phyloP scores from a whole-genome alignment of 2,113 vertebrate genomes.

The Menura novaehollandiae region DNA sequence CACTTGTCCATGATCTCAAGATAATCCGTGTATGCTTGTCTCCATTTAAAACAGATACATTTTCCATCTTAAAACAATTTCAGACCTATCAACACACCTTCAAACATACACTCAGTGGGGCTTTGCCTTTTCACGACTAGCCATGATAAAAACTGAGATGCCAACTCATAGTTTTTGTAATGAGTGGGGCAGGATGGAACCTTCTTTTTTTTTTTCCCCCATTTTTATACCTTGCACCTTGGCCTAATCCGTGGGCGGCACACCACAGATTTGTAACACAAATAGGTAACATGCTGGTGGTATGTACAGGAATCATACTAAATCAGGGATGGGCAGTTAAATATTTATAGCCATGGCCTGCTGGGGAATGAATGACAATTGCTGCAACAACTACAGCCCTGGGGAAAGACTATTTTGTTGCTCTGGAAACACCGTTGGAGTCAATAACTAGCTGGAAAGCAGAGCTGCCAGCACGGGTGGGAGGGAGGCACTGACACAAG shows the following conservation, averaged over 20 bases:
- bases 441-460: not conserved
- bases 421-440: not conserved
- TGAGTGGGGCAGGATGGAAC: not conserved
- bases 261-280: not conserved
- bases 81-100: not conserved
- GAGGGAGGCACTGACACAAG: not conserved
- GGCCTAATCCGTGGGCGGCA: not conserved
- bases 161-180: not conserved
- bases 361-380: not conserved
- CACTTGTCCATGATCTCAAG: not conserved
- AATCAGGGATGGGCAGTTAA: not conserved
- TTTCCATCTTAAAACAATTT: not conserved
- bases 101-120: not conserved
- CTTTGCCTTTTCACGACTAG: not conserved
- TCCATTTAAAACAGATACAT: not conserved
- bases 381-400: not conserved
- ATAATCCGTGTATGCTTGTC: not conserved
- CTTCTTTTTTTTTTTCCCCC: not conserved
- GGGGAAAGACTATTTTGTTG: not conserved
- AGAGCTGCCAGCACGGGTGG: not conserved
- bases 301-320: not conserved
- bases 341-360: not conserved
- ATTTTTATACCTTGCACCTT: not conserved
- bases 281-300: not conserved
- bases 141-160: not conserved